Conservation (phyloP, 2,888 invertebrate genomes). For the Schrankia costaestrigalis region DNA sequence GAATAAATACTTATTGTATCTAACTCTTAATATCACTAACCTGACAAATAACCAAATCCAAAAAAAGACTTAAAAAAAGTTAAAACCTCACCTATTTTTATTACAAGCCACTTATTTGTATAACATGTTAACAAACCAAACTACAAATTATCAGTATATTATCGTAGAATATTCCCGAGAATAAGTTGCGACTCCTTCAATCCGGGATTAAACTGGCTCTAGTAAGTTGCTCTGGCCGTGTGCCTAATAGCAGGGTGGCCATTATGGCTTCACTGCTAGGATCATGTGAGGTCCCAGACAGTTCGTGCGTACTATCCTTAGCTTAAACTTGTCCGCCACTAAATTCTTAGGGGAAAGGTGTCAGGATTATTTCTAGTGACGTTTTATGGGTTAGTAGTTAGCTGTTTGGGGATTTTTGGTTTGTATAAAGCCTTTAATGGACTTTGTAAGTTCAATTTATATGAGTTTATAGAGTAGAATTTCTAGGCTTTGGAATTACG, state of each 20-base stretch:
- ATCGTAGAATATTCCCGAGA: conserved; percentile 27
- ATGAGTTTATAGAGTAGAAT: no score
- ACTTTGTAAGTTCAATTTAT: no score
- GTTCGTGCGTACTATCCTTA: conserved; percentile 36
- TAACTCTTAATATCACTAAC: no score
- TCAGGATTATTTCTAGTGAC: conserved; percentile 26
- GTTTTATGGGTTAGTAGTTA: conserved; percentile 29
- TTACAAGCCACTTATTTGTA: no score
- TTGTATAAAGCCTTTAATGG: no score
- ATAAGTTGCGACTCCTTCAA: conserved; percentile 47
- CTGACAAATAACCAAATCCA: no score
- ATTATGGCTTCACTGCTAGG: conserved; percentile 48
- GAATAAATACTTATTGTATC: no score
- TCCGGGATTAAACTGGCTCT: conserved; percentile 55
- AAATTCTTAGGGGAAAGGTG: conserved; percentile 36
- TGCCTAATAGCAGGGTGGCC: conserved; percentile 52
- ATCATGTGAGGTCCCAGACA: conserved; percentile 44
- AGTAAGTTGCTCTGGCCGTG: conserved; percentile 41
- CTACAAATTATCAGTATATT: conserved; percentile 25
- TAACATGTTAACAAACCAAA: no score
- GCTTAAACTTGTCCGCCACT: conserved; percentile 38
- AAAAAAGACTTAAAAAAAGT: no score
- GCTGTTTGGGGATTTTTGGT: no score
- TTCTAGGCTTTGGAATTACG: no score
- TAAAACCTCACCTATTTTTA: no score